phyloP scores from a whole-genome alignment of 2,113 vertebrate species.

The Percopsis transmontana region DNA sequence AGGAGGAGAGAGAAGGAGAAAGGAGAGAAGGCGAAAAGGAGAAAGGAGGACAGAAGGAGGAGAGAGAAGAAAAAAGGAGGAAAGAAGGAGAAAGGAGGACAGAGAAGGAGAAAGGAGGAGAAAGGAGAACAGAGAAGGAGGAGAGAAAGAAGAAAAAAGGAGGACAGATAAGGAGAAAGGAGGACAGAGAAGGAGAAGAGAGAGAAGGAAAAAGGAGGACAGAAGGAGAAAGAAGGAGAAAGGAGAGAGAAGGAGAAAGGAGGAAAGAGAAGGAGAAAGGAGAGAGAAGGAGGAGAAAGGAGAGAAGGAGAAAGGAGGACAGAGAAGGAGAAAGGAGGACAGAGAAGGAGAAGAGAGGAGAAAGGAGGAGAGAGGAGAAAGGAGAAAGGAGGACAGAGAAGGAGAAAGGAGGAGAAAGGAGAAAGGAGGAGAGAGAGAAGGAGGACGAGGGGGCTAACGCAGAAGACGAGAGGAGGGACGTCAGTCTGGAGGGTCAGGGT shows the following conservation, averaged over 20 bases:
- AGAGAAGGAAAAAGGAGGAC: not conserved
- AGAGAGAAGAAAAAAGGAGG: not conserved
- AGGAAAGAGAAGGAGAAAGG: not conserved
- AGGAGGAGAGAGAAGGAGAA: not conserved
- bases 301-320: no score
- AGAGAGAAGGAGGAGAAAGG: not conserved
- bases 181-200: not conserved
- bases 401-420: not conserved
- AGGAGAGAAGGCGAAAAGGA: not conserved
- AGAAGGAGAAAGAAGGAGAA: not conserved
- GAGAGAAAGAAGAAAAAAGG: not conserved
- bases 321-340: not conserved
- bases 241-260: not conserved
- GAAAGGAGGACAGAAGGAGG: not conserved
- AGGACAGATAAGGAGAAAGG: not conserved
- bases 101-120: not conserved
- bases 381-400: not conserved
- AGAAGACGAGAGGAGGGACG: not conserved
- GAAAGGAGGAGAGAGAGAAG: not conserved
- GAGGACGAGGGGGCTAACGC: not conserved
- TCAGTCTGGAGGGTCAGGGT: no score
- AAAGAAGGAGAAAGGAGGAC: not conserved
- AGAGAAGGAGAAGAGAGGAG: no score
- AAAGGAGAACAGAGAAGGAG: not conserved
- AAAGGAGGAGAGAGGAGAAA: no score